A percentile compares a stretch with the other conserved stretches of the same genome.
Conservation (phyloP, 2,113 vertebrate genomes). For the Piaya cayana region DNA sequence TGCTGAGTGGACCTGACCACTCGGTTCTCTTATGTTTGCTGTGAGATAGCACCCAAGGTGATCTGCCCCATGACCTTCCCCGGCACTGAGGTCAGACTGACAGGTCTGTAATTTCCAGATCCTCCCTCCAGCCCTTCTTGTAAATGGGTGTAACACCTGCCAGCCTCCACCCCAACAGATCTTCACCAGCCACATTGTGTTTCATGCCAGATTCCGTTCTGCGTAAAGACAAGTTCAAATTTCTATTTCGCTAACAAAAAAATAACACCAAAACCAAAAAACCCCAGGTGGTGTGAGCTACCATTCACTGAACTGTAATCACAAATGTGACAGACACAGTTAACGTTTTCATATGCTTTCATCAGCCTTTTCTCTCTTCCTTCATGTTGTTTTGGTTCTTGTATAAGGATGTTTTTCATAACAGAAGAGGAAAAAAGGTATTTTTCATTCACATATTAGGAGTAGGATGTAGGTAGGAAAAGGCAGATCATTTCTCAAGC, state of each 20-base stretch:
- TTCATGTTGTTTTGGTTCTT: neutral
- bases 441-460: neutral
- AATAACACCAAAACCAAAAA: too few relatives aligned
- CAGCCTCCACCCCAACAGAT: too few relatives aligned
- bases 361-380: neutral
- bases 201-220: neutral
- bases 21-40: too few relatives aligned
- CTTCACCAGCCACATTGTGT: neutral
- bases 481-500: neutral
- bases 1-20: too few relatives aligned
- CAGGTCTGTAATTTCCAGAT: too few relatives aligned
- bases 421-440: neutral
- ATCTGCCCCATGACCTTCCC: too few relatives aligned
- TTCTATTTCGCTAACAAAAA: neutral
- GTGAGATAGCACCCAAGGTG: too few relatives aligned
- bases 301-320: neutral
- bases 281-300: accelerated
- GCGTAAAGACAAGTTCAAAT: neutral
- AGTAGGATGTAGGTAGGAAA: neutral
- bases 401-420: neutral
- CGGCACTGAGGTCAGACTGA: too few relatives aligned
- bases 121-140: too few relatives aligned
- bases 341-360: neutral
- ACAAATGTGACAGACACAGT: neutral
- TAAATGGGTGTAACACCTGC: too few relatives aligned